Evolutionary conservation across 2,888 invertebrate genomes (phyloP).

Genomic region (Chalcis sispes): DNA sequence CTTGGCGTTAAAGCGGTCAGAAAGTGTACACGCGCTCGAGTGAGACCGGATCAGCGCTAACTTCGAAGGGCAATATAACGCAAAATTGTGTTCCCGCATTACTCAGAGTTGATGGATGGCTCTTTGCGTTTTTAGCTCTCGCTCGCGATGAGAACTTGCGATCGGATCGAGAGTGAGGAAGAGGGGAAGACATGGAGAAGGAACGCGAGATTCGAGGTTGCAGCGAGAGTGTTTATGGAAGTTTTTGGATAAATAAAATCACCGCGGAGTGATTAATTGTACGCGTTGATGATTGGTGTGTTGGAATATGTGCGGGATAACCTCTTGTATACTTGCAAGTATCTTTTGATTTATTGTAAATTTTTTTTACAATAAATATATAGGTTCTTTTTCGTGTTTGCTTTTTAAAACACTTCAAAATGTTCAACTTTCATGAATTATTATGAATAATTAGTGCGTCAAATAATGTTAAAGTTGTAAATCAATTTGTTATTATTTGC

Average conservation of each 20-base stretch:
- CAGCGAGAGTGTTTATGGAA: slow-evolving; percentile 34
- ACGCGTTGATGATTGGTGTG: too few relatives aligned
- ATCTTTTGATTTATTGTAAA: too few relatives aligned
- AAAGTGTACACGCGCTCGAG: neutral
- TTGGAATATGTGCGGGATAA: too few relatives aligned
- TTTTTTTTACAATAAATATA: too few relatives aligned
- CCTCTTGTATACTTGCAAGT: too few relatives aligned
- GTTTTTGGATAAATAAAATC: slow-evolving; percentile 32
- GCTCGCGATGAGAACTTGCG: slow-evolving; percentile 37
- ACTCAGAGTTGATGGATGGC: slow-evolving; percentile 73
- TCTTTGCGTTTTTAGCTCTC: slow-evolving; percentile 59
- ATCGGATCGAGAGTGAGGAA: slow-evolving; percentile 31
- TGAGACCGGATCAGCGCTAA: neutral
- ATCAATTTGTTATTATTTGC: too few relatives aligned
- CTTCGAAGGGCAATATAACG: slow-evolving; percentile 62
- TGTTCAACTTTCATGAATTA: too few relatives aligned
- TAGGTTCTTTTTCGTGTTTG: too few relatives aligned
- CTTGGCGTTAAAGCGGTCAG: too few relatives aligned
- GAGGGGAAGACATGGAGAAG: slow-evolving; percentile 29
- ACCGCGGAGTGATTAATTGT: slow-evolving; percentile 10
- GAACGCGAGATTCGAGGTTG: slow-evolving; percentile 53
- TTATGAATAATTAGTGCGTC: too few relatives aligned
- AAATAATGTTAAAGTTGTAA: too few relatives aligned
- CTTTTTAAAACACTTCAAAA: too few relatives aligned
- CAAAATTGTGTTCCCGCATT: slow-evolving; percentile 71